Conservation (phyloP, 2,888 invertebrate species). For the Argyra leucocephala region DNA sequence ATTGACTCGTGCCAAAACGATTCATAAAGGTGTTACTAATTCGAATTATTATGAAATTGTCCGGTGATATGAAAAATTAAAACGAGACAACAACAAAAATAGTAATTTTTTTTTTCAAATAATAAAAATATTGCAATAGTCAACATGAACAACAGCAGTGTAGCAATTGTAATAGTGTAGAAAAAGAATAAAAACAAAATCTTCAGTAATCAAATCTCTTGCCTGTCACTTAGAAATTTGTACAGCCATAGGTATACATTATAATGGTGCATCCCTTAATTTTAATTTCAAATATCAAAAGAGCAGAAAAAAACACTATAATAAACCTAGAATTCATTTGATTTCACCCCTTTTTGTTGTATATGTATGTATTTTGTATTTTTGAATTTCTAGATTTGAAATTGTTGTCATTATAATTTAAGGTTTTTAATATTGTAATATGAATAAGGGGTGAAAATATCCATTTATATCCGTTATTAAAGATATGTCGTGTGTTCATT, state of each 20-base stretch:
- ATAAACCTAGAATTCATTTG: neutral
- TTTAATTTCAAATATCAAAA: too few relatives aligned
- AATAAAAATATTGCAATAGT: too few relatives aligned
- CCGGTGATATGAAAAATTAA: neutral
- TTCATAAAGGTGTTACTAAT: slow-evolving; percentile 1
- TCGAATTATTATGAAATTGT: neutral
- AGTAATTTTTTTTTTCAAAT: too few relatives aligned
- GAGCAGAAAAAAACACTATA: too few relatives aligned
- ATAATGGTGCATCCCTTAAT: too few relatives aligned
- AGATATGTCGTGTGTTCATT: too few relatives aligned
- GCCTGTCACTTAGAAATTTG: neutral
- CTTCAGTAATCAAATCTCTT: neutral
- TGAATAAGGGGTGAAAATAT: neutral
- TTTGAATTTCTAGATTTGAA: neutral
- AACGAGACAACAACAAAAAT: neutral
- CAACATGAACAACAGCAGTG: neutral
- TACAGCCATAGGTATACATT: too few relatives aligned
- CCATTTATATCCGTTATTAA: neutral
- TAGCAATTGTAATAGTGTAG: neutral
- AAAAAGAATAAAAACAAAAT: neutral
- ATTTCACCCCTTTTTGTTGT: neutral
- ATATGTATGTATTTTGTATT: too few relatives aligned
- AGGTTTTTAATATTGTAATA: too few relatives aligned
- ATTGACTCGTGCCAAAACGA: neutral
- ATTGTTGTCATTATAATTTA: neutral